phyloP scores from a whole-genome alignment of 2,113 vertebrate species.

The Oncorhynchus gorbuscha region DNA sequence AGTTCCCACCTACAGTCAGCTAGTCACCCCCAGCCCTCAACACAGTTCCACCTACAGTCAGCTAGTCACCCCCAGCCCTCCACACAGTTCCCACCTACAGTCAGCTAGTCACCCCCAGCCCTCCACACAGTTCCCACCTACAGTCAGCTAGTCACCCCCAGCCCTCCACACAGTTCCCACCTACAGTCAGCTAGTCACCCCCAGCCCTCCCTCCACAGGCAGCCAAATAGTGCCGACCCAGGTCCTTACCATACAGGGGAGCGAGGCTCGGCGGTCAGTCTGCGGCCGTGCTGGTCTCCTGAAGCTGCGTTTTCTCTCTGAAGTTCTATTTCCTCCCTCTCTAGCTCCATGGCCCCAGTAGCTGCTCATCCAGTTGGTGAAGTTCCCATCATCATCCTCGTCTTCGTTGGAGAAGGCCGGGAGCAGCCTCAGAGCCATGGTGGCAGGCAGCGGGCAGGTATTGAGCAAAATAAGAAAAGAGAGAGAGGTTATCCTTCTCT shows the following conservation, averaged over 20 bases:
- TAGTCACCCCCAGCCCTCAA: too few species aligned
- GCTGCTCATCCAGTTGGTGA: conserved; percentile 98
- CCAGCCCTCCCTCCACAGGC: neutral
- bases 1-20: too few species aligned
- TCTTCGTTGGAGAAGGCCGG: conserved; percentile 81
- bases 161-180: too few species aligned
- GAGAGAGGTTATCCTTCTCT: conserved; percentile 11
- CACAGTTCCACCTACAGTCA: too few species aligned
- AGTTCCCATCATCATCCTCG: conserved; percentile 89
- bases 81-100: too few species aligned
- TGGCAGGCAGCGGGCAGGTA: conserved; percentile 13
- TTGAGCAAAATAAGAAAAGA: conserved; percentile 14
- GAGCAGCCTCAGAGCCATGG: conserved; percentile 74
- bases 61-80: too few species aligned
- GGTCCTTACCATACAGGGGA: conserved; percentile 86
- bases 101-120: too few species aligned
- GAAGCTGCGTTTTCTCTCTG: conserved; percentile 74
- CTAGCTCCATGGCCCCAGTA: conserved; percentile 89
- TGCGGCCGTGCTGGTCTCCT: conserved; percentile 55
- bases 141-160: too few species aligned
- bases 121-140: too few species aligned
- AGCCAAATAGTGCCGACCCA: neutral
- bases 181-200: too few species aligned
- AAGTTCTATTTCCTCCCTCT: conserved; percentile 56
- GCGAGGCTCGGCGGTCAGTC: conserved; percentile 80